Base-by-base conservation (phyloP, 2,797 vertebrate genomes). In the Clarias platycephalus region DNA sequence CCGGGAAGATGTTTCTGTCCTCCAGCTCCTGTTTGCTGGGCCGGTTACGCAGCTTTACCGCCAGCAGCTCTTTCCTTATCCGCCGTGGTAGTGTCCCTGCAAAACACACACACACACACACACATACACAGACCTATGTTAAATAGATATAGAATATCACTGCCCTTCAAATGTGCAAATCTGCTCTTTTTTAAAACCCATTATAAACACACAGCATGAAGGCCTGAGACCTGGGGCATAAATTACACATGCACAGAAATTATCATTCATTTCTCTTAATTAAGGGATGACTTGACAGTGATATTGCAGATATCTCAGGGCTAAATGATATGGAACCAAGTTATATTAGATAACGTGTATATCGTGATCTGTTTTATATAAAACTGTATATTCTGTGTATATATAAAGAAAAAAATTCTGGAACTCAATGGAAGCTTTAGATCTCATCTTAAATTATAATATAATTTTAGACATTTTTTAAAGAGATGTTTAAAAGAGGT, bases 1-100 rank as follows among this genome's bases (percentile, higher is more conserved):
- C 92, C 0, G 98, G 97, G 94, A 99, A 98, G 91, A 99, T 98
- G 91, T 99, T 99, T 83, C 97, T 94, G 90, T 99, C 98, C 90
- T 99, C 97, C 90, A 99, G 91, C 88, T 99, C 98, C 93, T 98
- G 97, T 90, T 98, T 97, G 86, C 97, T 98, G 0, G 98, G 98
- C 72, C 98, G 94, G 93, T 98, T 99, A 72, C 97, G 92, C 55
- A 99, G 95, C 89, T 98, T 99, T 83, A 99, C 97, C 0, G 97
- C 95, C 92, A 99, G 91, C 66, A 99, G 94, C 88, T 99, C 97
- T 91, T 97, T 99, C 93, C 96, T 97, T 92, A 98, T 97, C 85
- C 96, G 95, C 88, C 97, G 95, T 0, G 97, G 97, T 89, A 99
- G 94, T 2, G 97, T 98, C 77, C 97, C 98, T 99, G 90, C 62